Conservation (phyloP, 2,888 invertebrate species). For the Orthonevra nobilis region DNA sequence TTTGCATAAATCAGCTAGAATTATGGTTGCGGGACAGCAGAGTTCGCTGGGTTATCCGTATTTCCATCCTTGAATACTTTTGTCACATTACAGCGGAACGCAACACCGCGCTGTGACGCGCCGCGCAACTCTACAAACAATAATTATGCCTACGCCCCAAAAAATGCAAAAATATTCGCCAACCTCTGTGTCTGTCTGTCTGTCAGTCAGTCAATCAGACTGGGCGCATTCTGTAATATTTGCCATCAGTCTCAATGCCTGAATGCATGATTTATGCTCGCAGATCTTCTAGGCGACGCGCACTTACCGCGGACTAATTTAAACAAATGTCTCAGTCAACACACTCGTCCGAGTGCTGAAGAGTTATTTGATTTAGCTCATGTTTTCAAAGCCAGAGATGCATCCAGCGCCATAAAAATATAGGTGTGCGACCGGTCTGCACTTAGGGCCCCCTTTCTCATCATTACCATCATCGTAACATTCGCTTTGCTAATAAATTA, state of each 20-base stretch:
- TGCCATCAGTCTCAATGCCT: slow-evolving; percentile 49
- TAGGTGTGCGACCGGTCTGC: slow-evolving; percentile 57
- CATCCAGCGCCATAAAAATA: slow-evolving; percentile 20
- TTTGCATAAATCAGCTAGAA: slow-evolving; percentile 44
- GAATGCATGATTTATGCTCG: slow-evolving; percentile 60
- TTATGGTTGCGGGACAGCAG: background rate
- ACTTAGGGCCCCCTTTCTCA: slow-evolving; percentile 42
- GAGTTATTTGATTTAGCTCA: slow-evolving; percentile 36
- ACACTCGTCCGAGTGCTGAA: slow-evolving; percentile 10
- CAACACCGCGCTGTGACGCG: no score
- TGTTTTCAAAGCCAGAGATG: slow-evolving; percentile 13
- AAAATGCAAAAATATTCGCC: slow-evolving; percentile 30
- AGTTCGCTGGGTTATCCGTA: slow-evolving; percentile 3
- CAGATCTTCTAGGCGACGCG: slow-evolving; percentile 5
- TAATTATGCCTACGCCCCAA: slow-evolving; percentile 52
- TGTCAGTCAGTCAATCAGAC: slow-evolving; percentile 21
- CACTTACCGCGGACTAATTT: slow-evolving; percentile 61
- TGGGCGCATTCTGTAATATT: slow-evolving; percentile 16
- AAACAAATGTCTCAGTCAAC: slow-evolving; percentile 62
- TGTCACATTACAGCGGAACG: slow-evolving; percentile 40
- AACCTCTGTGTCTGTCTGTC: slow-evolving; percentile 19
- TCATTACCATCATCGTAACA: slow-evolving; percentile 12
- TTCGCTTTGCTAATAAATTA: slow-evolving; percentile 66
- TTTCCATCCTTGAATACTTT: slow-evolving; percentile 43
- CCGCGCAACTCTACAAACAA: slow-evolving; percentile 10